These are phyloP conservation scores for Holacanthella duospinosa DNA, from an alignment of 2,888 invertebrate genomes.

Conservation along the genomic window DNA sequence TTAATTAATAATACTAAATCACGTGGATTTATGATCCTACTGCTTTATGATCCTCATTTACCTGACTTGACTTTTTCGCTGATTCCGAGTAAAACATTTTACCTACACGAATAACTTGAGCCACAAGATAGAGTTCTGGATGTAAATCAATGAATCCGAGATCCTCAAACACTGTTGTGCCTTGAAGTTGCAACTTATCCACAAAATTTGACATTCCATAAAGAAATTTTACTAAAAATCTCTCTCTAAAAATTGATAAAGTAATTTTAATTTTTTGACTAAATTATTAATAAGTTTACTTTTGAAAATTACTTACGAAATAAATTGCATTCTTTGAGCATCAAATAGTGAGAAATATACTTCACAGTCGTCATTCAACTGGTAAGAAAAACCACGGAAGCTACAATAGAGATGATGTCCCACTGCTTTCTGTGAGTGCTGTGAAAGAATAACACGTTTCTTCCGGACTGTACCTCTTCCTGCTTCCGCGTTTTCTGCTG, in stretches of 20 bases:
- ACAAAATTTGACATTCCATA: slow-evolving; percentile 16
- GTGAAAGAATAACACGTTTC: not conserved
- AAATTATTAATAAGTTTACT: not conserved
- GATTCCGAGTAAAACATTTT: slow-evolving; percentile 60
- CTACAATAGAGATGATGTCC: slow-evolving; percentile 75
- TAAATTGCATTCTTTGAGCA: slow-evolving; percentile 60
- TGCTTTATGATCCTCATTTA: slow-evolving; percentile 3
- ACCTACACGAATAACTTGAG: slow-evolving; percentile 81
- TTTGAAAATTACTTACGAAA: slow-evolving; percentile 46
- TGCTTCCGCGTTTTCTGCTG: slow-evolving; percentile 31
- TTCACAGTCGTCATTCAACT: slow-evolving; percentile 77
- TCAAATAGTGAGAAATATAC: slow-evolving; percentile 79
- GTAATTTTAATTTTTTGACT: not conserved
- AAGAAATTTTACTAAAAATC: slow-evolving; percentile 10
- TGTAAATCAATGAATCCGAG: slow-evolving; percentile 73
- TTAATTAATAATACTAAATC: not conserved
- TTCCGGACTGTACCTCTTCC: slow-evolving; percentile 48
- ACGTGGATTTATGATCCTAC: not conserved
- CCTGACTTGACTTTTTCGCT: slow-evolving; percentile 20
- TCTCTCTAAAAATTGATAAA: slow-evolving; percentile 10
- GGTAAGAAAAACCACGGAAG: slow-evolving; percentile 78
- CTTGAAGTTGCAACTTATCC: slow-evolving; percentile 15
- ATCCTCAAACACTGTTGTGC: slow-evolving; percentile 48
- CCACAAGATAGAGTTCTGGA: slow-evolving; percentile 75
- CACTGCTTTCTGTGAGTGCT: slow-evolving; percentile 36